Conservation (phyloP, 2,113 vertebrate genomes). For the Mugil cephalus region DNA sequence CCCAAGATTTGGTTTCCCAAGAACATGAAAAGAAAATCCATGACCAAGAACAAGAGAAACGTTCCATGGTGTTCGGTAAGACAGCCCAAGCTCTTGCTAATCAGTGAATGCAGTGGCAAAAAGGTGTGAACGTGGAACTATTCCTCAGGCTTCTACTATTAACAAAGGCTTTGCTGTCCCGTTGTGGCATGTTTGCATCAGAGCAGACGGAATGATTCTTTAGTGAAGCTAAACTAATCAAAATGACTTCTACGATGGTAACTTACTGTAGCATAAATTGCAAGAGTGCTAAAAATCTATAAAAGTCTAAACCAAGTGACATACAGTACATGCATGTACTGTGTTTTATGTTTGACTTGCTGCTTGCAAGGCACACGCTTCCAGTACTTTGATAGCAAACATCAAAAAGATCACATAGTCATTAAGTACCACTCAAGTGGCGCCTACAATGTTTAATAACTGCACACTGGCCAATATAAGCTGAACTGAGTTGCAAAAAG, state of each 20-base stretch:
- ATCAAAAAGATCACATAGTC: background rate
- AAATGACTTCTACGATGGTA: background rate
- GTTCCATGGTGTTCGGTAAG: conserved; percentile 70
- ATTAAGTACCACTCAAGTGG: background rate
- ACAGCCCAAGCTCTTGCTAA: conserved; percentile 50
- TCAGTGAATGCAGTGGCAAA: conserved; percentile 62
- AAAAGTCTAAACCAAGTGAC: conserved; percentile 9
- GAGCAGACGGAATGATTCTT: conserved; percentile 15
- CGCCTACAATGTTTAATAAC: background rate
- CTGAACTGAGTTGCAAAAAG: background rate
- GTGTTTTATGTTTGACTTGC: background rate
- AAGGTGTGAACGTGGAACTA: conserved; percentile 21
- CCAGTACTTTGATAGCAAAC: background rate
- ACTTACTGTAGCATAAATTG: background rate
- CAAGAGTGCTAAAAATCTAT: background rate
- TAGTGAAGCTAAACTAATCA: conserved; percentile 44
- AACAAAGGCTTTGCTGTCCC: conserved; percentile 38
- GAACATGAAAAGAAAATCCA: conserved; percentile 58
- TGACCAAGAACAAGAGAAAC: conserved; percentile 38
- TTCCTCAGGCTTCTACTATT: conserved; percentile 59
- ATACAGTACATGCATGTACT: background rate
- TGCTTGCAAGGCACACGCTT: conserved; percentile 2
- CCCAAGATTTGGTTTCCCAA: conserved; percentile 53
- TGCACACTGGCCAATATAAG: background rate
- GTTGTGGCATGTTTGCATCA: conserved; percentile 59